Percentiles rank a stretch among this genome's conserved stretches.
Conservation (phyloP, 1,140 invertebrate genomes). For the Anadara kagoshimensis region DNA sequence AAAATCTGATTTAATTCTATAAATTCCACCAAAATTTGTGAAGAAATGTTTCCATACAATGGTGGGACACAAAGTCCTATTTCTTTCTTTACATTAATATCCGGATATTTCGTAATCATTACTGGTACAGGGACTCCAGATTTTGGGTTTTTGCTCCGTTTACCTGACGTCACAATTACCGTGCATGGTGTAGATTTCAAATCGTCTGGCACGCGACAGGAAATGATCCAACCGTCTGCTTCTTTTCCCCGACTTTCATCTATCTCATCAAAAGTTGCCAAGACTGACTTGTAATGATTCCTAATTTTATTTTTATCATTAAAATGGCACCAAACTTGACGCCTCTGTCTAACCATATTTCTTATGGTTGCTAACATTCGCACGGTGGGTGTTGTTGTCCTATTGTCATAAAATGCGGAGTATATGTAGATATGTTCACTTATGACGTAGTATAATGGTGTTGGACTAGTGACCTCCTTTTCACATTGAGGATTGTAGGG, state of each 20-base stretch:
- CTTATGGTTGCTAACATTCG: constrained; percentile 23
- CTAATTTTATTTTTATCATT: background rate
- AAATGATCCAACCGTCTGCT: constrained; percentile 65
- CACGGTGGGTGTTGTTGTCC: constrained; percentile 5
- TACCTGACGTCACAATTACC: constrained; percentile 20
- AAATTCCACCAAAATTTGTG: constrained; percentile 64
- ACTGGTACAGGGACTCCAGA: background rate
- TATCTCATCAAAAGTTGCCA: constrained; percentile 48
- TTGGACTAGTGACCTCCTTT: no score
- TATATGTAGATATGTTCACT: constrained; percentile 14
- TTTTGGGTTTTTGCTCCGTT: background rate
- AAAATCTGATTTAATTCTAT: constrained; percentile 63
- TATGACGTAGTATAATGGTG: no score
- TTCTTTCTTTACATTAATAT: constrained; percentile 23
- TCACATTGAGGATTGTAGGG: no score
- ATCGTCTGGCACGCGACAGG: constrained; percentile 50
- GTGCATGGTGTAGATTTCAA: constrained; percentile 19
- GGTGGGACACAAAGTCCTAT: constrained; percentile 68
- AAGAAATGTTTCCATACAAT: constrained; percentile 60
- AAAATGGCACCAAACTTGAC: constrained; percentile 3
- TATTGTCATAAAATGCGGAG: constrained; percentile 24
- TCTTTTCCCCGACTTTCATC: constrained; percentile 66
- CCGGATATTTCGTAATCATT: constrained; percentile 3
- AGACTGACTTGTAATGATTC: background rate
- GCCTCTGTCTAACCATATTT: background rate